These are phyloP conservation scores for Agelastica alni DNA, from an alignment of 2,888 invertebrate species.

Conservation along the genomic window DNA sequence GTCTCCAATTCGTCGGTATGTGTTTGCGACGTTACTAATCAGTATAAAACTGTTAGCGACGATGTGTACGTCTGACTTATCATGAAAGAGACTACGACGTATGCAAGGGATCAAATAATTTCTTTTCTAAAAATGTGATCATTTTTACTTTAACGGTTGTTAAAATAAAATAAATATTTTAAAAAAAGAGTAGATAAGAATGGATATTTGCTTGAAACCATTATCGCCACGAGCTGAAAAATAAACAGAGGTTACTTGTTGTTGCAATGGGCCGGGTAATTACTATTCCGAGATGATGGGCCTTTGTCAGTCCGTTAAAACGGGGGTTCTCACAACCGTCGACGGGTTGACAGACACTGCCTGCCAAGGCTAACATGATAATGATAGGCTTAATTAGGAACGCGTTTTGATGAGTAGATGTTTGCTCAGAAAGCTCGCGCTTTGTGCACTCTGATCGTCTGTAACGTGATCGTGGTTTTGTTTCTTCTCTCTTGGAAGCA, in stretches of 20 bases:
- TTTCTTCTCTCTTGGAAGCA: slow-evolving; percentile 2
- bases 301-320: slow-evolving; percentile 45
- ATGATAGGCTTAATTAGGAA: slow-evolving; percentile 56
- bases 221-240: slow-evolving; percentile 43
- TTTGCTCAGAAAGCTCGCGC: slow-evolving; percentile 50
- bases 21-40: too few species aligned
- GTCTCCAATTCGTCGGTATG: too few species aligned
- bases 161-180: too few species aligned
- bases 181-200: too few species aligned
- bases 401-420: slow-evolving; percentile 52
- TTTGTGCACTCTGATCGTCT: slow-evolving; percentile 38
- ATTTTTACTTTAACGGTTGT: too few species aligned
- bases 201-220: too few species aligned
- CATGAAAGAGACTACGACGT: too few species aligned
- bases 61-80: too few species aligned
- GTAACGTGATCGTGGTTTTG: slow-evolving; percentile 6
- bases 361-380: slow-evolving; percentile 52
- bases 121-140: too few species aligned
- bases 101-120: too few species aligned
- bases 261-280: slow-evolving; percentile 47
- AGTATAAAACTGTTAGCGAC: too few species aligned
- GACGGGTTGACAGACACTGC: slow-evolving; percentile 46
- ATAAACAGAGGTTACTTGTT: slow-evolving; percentile 50
- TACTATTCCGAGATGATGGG: slow-evolving; percentile 49
- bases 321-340: slow-evolving; percentile 21